Conservation (phyloP, 2,113 vertebrate species). For the Protobothrops mucrosquamatus region DNA sequence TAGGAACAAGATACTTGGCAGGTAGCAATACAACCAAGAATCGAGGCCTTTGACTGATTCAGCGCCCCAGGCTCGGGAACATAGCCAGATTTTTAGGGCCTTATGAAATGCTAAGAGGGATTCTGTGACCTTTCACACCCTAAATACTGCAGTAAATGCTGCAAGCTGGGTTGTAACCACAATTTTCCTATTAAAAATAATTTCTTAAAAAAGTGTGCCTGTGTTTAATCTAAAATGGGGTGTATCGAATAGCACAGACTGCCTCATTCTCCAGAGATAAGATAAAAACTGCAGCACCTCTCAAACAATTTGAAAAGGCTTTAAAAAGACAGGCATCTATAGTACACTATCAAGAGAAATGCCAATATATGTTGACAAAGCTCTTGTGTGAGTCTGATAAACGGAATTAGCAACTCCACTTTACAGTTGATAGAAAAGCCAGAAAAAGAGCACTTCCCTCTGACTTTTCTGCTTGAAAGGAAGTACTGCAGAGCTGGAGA, state of each 20-base stretch:
- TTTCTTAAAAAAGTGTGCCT: neutral
- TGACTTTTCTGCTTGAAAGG: neutral
- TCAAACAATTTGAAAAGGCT: neutral
- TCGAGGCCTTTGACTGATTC: neutral
- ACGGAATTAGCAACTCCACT: neutral
- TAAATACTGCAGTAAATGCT: neutral
- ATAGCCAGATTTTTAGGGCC: neutral
- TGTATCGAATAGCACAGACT: neutral
- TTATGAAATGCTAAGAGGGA: neutral
- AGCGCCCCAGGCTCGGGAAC: neutral
- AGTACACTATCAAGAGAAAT: constrained; percentile 40
- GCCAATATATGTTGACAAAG: constrained; percentile 52
- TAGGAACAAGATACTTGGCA: neutral
- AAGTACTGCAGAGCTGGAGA: constrained; percentile 9
- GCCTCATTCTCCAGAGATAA: constrained; percentile 35
- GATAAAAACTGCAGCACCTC: neutral
- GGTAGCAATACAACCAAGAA: neutral
- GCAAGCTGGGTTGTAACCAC: neutral
- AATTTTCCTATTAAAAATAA: neutral
- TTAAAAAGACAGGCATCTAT: constrained; percentile 26
- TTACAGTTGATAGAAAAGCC: neutral
- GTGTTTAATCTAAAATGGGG: neutral
- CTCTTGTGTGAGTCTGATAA: constrained; percentile 50
- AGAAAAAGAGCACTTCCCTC: neutral
- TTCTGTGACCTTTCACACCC: neutral